phyloP scores from a whole-genome alignment of 2,888 invertebrate genomes.

The Hoplodrina blanda region DNA sequence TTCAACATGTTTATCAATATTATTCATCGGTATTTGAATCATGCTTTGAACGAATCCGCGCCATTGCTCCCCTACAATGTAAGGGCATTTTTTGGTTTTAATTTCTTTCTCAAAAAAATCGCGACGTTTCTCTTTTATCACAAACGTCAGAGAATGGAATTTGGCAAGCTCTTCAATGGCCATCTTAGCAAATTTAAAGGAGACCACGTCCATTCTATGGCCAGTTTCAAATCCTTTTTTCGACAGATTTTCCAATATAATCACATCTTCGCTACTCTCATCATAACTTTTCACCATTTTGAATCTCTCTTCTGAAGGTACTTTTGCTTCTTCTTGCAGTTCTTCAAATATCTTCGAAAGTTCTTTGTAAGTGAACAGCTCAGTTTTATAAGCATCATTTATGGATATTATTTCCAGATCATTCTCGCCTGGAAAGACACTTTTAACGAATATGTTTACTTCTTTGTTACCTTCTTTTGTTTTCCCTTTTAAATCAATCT shows the following conservation, averaged over 20 bases:
- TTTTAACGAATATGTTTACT: conserved; percentile 75
- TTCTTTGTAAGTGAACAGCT: conserved; percentile 73
- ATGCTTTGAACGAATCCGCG: conserved; percentile 59
- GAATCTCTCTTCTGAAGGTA: conserved; percentile 71
- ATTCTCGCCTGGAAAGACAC: conserved; percentile 54
- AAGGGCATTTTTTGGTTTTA: conserved; percentile 53
- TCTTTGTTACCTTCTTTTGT: conserved; percentile 69
- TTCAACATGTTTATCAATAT: conserved; percentile 63
- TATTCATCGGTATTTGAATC: conserved; percentile 50
- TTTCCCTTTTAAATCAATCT: conserved; percentile 73
- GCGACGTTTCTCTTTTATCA: conserved; percentile 67
- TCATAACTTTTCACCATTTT: conserved; percentile 71
- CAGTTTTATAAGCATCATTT: conserved; percentile 64
- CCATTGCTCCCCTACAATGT: conserved; percentile 67
- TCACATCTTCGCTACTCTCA: conserved; percentile 66
- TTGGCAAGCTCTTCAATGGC: conserved; percentile 76
- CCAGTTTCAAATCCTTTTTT: conserved; percentile 72
- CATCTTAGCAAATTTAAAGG: conserved; percentile 72
- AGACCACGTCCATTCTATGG: conserved; percentile 71
- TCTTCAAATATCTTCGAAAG: conserved; percentile 68
- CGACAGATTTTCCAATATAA: conserved; percentile 76
- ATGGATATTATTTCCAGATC: conserved; percentile 61
- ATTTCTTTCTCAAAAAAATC: conserved; percentile 71
- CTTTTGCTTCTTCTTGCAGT: conserved; percentile 70
- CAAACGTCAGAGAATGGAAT: conserved; percentile 77